Evolutionary conservation across 2,113 vertebrate genomes (phyloP), one percentile per base, ranked within the genome.

Genomic region (Heliornis fulica): DNA sequence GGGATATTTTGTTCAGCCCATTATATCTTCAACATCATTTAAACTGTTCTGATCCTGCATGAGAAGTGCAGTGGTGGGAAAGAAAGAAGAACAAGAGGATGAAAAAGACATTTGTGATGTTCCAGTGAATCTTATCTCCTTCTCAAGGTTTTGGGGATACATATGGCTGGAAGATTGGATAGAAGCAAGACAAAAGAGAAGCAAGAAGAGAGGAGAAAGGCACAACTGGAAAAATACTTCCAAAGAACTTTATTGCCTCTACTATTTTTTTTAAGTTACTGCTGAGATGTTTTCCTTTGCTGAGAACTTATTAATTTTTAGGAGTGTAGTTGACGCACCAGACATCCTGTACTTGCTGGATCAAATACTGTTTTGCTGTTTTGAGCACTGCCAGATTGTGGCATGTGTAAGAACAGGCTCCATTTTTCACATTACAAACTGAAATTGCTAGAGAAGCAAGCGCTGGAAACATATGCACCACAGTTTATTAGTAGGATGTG

Each of bases 281-380:
- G 43, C 59, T 71, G 59, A 72, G 34, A 61, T 50, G 25, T 92
- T 88, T 96, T 82, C 26, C 70, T 76, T 75, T 38, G 41, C 65
- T 83, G 76, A 90, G 72, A 82, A 68, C 53, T 79, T 60, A 63
- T 6, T 60, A 68, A 64, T 53, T 80, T 86, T 92, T 78, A 88
- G 56, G 68, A 93, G 74, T 77, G 48, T 60, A 71, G 75, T 51
- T 72, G 80, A 82, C 69, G 53, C 36, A 75, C 18, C 90, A 94
- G 90, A 86, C 79, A 93, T 96, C 79, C 91, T 96, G 69, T 60
- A n/a, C 61, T 93, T 86, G 78, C 83, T 92, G 92, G 83, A 90
- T 79, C 5, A 16, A 90, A 68, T 28, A 17, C 66, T 85, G 50
- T 65, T 91, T 83, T 65, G 78, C 70, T 93, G 75, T 36, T 95